phyloP scores from a whole-genome alignment of 2,113 vertebrate genomes.

The Eudyptes chrysolophus region DNA sequence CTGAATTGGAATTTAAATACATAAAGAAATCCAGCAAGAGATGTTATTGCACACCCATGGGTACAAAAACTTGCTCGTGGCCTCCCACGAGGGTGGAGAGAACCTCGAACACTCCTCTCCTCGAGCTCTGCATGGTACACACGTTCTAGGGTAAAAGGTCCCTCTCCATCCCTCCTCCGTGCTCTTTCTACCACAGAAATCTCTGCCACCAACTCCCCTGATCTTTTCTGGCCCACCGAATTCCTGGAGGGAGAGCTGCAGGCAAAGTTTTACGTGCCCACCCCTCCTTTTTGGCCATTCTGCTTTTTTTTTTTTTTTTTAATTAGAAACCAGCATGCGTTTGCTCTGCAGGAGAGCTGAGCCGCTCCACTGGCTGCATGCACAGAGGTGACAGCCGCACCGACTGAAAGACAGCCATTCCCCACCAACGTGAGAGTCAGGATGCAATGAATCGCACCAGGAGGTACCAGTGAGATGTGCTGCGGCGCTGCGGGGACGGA shows the following conservation, averaged over 20 bases:
- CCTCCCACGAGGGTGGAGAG: background rate
- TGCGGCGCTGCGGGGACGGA: rapidly evolving
- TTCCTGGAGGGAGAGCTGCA: background rate
- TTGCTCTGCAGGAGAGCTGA: background rate
- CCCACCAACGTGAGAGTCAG: background rate
- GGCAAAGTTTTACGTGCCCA: background rate
- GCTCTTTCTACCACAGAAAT: background rate
- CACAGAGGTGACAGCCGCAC: background rate
- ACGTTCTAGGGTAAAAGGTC: background rate
- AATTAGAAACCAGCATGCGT: background rate
- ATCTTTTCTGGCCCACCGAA: background rate
- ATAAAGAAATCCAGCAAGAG: background rate
- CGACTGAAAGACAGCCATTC: background rate
- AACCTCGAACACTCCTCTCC: background rate
- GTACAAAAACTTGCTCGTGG: background rate
- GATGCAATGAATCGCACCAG: background rate
- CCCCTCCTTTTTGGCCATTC: background rate
- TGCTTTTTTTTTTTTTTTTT: background rate
- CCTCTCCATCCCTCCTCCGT: background rate
- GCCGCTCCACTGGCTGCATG: background rate
- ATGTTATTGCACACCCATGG: background rate
- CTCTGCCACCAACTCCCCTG: background rate
- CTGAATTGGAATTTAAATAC: background rate
- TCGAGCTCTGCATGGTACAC: background rate
- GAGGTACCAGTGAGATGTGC: background rate